Conservation (phyloP, 2,113 vertebrate genomes). For the Mugil cephalus region DNA sequence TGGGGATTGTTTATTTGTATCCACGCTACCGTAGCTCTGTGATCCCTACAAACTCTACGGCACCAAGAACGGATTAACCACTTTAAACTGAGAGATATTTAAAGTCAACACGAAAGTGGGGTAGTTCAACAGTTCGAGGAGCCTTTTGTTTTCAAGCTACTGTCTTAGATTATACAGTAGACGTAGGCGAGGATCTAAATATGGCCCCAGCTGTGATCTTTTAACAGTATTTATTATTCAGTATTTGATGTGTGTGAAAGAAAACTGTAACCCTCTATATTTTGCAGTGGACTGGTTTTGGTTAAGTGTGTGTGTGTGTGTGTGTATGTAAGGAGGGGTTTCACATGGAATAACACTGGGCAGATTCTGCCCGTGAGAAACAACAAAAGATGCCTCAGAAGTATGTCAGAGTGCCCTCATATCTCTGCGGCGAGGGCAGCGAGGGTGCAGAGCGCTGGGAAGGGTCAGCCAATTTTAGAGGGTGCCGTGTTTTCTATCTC, state of each 20-base stretch:
- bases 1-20: not conserved
- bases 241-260: constrained; percentile 72
- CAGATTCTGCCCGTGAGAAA: constrained; percentile 68
- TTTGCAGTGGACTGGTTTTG: constrained; percentile 60
- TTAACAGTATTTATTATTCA: constrained; percentile 56
- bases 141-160: constrained; percentile 50
- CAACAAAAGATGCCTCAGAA: constrained; percentile 74
- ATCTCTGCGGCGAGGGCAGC: constrained; percentile 60
- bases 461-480: constrained; percentile 68
- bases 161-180: constrained; percentile 22
- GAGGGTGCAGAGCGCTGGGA: constrained; percentile 44
- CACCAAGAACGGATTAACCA: constrained; percentile 4
- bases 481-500: constrained; percentile 59
- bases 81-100: constrained; percentile 13
- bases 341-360: constrained; percentile 66
- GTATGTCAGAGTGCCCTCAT: constrained; percentile 74
- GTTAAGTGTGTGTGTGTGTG: constrained; percentile 30
- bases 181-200: constrained; percentile 46
- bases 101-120: constrained; percentile 14
- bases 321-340: not conserved
- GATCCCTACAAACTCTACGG: not conserved
- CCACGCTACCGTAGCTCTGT: not conserved
- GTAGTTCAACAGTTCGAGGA: not conserved
- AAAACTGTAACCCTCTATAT: constrained; percentile 58
- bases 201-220: constrained; percentile 66